Conservation (phyloP, 2,113 vertebrate genomes). For the Nothocercus nigrocapillus region DNA sequence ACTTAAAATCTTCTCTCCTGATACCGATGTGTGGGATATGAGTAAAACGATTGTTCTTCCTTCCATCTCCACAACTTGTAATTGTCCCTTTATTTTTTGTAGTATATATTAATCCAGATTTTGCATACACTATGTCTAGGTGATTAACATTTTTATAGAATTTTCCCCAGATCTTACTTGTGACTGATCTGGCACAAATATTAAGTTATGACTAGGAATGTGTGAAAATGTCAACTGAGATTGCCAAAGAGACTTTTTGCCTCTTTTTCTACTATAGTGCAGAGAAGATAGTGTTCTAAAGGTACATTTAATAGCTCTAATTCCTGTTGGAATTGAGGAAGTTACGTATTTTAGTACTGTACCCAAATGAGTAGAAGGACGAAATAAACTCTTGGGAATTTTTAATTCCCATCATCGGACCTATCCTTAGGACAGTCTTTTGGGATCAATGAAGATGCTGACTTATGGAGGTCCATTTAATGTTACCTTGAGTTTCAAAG, state of each 20-base stretch:
- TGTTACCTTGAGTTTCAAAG: not conserved
- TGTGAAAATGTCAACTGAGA: not conserved
- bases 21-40: accelerated
- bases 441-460: not conserved
- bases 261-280: not conserved
- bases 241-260: not conserved
- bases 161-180: not conserved
- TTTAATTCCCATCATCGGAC: not conserved
- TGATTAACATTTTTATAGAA: not conserved
- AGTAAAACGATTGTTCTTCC: not conserved
- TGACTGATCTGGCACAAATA: not conserved
- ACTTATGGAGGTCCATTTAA: not conserved
- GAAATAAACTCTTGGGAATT: not conserved
- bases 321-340: not conserved
- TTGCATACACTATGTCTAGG: not conserved
- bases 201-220: not conserved
- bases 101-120: not conserved
- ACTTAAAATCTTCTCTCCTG: not conserved
- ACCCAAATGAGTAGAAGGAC: not conserved
- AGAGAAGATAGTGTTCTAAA: not conserved
- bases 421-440: not conserved
- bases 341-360: not conserved
- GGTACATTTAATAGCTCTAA: not conserved
- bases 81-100: not conserved
- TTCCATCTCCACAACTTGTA: not conserved